Percentiles rank a stretch among this genome's conserved stretches.
phyloP scores from a whole-genome alignment of 2,888 invertebrate species.

The Netelia fuscicornis region DNA sequence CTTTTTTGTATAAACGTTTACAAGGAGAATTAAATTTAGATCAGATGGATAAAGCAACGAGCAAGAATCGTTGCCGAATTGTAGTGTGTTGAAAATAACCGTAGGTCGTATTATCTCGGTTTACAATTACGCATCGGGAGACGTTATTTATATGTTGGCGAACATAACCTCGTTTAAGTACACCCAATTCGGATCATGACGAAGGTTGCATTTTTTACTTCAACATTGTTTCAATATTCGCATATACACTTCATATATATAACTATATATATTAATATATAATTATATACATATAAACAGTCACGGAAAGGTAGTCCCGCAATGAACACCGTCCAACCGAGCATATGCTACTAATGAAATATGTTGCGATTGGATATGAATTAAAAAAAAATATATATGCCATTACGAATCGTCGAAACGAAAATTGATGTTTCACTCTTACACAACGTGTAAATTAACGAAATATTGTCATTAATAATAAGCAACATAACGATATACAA shows the following conservation, averaged over 20 bases:
- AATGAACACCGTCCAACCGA: too few species aligned
- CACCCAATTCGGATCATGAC: background rate
- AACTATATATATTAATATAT: background rate
- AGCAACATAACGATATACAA: too few species aligned
- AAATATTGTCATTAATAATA: too few species aligned
- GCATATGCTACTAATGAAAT: too few species aligned
- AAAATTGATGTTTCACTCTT: too few species aligned
- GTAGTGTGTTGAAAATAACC: background rate
- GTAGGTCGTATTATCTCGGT: background rate
- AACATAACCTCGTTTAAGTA: slow-evolving; percentile 20
- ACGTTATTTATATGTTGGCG: slow-evolving; percentile 1
- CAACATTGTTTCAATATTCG: background rate
- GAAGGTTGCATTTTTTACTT: background rate
- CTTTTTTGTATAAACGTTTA: background rate
- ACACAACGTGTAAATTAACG: too few species aligned
- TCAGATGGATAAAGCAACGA: background rate
- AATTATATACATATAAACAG: background rate
- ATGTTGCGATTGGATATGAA: too few species aligned
- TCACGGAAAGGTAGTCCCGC: background rate
- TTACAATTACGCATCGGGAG: background rate
- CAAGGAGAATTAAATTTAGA: background rate
- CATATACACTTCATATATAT: background rate
- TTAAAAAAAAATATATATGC: too few species aligned
- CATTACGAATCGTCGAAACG: too few species aligned
- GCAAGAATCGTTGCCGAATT: background rate